Base-by-base conservation (phyloP, 2,797 vertebrate genomes). In the Pangasius sanitwongsei region DNA sequence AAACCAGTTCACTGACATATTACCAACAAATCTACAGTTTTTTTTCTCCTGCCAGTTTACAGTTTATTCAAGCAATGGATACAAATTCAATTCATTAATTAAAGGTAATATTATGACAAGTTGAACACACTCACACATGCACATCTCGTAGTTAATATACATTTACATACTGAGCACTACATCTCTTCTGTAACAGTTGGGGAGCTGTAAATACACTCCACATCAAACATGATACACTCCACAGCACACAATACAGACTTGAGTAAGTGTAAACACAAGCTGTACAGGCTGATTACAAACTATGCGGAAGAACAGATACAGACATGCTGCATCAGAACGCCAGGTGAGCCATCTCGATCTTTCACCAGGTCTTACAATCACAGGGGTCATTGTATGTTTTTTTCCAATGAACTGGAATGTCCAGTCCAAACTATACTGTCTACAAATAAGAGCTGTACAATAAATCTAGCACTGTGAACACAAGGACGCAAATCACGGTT, bases 351-450 rank as follows among this genome's bases (percentile, higher is more conserved):
- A 50, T 67, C 20, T 81, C 31, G 48, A 57, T 53, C 78, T 25
- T 59, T 48, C 53, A 57, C 50, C 86, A 87, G 53, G 41, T 84
- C 78, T 87, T 81, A 82, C 83, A 89, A 86, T 88, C 78, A 63
- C 74, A 86, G 15, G 34, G 70, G 70, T 70, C 44, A 82, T 55
- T 89, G 48, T 83, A 53, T 48, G 31, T 89, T 85, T 50, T 67
- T 84, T 70, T 87, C 67, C 70, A 90, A 80, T 89, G 89, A 92
- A 93, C 90, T 87, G 75, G 86, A 92, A 87, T 89, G 92, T 90
- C 92, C 91, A 92, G 86, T 90, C 82, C 31, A 77, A 92, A 70
- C 25, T 65, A 41, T 50, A 61, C 9, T 63, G 18, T 63, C 75
- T 34, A 44, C 18, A 84, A 82, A 53, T 72, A 81, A 86, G 25